phyloP scores from a whole-genome alignment of 1,140 invertebrate genomes.

The Heliconius melpomene region DNA sequence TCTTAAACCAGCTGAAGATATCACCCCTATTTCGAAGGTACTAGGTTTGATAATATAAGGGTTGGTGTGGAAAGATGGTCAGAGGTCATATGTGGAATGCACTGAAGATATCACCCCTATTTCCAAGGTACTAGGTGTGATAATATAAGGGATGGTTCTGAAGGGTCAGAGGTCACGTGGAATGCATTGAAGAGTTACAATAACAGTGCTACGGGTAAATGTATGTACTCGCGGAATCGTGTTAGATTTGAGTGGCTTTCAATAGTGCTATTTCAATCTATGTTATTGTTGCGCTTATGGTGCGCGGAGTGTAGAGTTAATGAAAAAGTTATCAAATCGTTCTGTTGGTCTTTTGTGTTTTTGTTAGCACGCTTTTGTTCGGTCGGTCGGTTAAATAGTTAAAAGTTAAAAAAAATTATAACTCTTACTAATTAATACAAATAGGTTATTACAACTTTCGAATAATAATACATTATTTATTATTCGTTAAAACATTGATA shows the following conservation, averaged over 20 bases:
- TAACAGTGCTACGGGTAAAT: slow-evolving; percentile 57
- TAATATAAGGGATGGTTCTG: slow-evolving; percentile 18
- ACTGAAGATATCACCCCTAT: slow-evolving; percentile 30
- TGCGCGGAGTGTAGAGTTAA: not conserved
- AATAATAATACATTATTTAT: too few relatives aligned
- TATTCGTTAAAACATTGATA: too few relatives aligned
- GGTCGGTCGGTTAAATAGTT: not conserved
- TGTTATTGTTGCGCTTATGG: not conserved
- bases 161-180: slow-evolving; percentile 45
- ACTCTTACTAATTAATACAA: too few relatives aligned
- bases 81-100: slow-evolving; percentile 51
- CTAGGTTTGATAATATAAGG: slow-evolving; percentile 40
- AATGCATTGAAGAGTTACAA: slow-evolving; percentile 66
- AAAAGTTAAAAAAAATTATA: too few relatives aligned
- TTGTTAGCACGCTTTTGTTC: not conserved
- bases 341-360: not conserved
- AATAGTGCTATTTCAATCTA: slow-evolving; percentile 3
- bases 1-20: slow-evolving; percentile 47
- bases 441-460: too few relatives aligned
- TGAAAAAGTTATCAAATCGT: not conserved
- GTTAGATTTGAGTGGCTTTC: slow-evolving; percentile 48
- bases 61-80: not conserved
- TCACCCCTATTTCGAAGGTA: slow-evolving; percentile 29
- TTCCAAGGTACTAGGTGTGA: slow-evolving; percentile 34
- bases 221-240: slow-evolving; percentile 62